phyloP scores from a whole-genome alignment of 2,113 vertebrate genomes.

The Aegotheles bennettii region DNA sequence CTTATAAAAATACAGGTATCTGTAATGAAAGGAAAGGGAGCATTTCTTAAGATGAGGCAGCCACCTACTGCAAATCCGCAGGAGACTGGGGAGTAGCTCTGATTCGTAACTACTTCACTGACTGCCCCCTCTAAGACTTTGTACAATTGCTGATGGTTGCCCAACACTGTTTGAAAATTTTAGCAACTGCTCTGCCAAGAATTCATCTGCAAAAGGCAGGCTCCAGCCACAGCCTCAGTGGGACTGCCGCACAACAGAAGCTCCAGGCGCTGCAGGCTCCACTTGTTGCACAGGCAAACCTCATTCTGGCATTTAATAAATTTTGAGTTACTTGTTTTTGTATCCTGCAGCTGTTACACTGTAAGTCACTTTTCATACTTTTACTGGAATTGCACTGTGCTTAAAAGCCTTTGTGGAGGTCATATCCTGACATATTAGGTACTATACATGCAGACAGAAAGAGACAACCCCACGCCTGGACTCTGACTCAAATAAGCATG shows the following conservation, averaged over 20 bases:
- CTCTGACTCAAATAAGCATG: not conserved
- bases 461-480: not conserved
- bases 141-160: not conserved
- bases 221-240: not conserved
- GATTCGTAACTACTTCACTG: not conserved
- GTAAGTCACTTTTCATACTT: not conserved
- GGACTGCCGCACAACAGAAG: not conserved
- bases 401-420: not conserved
- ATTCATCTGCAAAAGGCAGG: not conserved
- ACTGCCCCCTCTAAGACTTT: not conserved
- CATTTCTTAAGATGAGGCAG: not conserved
- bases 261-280: not conserved
- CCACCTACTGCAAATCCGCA: not conserved
- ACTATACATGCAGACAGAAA: not conserved
- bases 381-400: not conserved
- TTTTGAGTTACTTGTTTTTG: not conserved
- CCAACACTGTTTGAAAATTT: not conserved
- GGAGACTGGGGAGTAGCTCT: not conserved
- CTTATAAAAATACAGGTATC: slow-evolving; percentile 83
- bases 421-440: not conserved
- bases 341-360: not conserved
- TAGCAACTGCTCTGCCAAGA: not conserved
- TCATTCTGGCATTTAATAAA: not conserved
- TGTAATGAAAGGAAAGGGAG: slow-evolving; percentile 61
- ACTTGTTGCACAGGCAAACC: not conserved